Conservation (phyloP, 2,888 invertebrate genomes). For the Sphaerophoria rueppellii region DNA sequence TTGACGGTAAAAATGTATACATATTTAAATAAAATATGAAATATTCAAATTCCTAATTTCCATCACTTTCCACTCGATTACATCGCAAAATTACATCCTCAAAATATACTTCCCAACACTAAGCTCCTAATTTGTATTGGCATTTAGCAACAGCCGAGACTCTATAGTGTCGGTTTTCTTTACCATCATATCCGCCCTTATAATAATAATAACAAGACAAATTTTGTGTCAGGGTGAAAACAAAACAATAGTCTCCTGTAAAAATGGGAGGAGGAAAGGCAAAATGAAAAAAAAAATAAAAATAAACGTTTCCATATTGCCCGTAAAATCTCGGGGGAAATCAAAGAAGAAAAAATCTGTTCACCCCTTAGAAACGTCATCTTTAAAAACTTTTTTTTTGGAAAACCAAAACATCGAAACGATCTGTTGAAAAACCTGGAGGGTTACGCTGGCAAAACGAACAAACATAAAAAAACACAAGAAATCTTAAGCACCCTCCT, state of each 20-base stretch:
- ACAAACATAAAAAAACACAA: slow-evolving; percentile 1
- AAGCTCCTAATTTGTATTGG: slow-evolving; percentile 71
- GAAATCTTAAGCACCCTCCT: slow-evolving; percentile 54
- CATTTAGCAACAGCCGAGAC: slow-evolving; percentile 56
- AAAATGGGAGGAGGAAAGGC: neutral
- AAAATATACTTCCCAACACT: slow-evolving; percentile 53
- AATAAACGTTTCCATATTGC: slow-evolving; percentile 46
- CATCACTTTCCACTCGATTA: slow-evolving; percentile 71
- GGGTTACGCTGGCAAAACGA: slow-evolving; percentile 27
- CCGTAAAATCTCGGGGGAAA: slow-evolving; percentile 66
- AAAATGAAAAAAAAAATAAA: slow-evolving; percentile 8
- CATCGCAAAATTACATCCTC: slow-evolving; percentile 67
- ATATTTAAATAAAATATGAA: slow-evolving; percentile 52
- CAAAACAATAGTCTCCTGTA: slow-evolving; percentile 26
- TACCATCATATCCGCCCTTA: slow-evolving; percentile 1
- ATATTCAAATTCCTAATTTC: slow-evolving; percentile 70
- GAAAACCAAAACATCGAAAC: slow-evolving; percentile 22
- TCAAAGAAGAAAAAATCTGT: slow-evolving; percentile 40
- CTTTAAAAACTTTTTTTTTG: slow-evolving; percentile 58
- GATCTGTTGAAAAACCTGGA: slow-evolving; percentile 43
- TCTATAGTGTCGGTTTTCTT: neutral
- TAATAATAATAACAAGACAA: slow-evolving; percentile 38
- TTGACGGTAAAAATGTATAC: neutral
- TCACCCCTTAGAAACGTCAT: slow-evolving; percentile 58
- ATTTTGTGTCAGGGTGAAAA: slow-evolving; percentile 46